Evolutionary conservation across 2,113 vertebrate genomes (phyloP), one percentile per base, ranked within the genome.

Genomic region (Bungarus multicinctus): DNA sequence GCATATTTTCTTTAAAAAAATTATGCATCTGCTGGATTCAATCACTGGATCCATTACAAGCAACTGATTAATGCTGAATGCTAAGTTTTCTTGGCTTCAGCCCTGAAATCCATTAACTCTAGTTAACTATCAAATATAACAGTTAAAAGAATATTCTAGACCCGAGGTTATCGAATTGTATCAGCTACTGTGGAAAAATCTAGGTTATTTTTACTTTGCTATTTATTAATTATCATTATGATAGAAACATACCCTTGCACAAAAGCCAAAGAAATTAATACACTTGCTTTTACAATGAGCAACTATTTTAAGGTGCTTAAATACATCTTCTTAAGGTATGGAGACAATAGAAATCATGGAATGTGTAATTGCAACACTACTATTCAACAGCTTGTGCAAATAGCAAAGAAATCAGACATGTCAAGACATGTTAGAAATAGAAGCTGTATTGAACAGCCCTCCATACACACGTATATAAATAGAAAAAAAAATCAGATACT

Each of bases 1-100:
- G 91, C 91, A 91, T 89, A 94, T 94, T 91, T 85, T 93, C 92
- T 92, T 90, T 58, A 95, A 89, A 90, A 90, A 18, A 58, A 12
- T 4, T 43, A 53, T 89, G 91, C 5, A 93, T 88, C 87, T 94
- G 22, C 86, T 90, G 30, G 85, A 90, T 94, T 90, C 4, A 74
- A 4, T 87, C 85, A 4, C 30, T 90, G 45, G 6, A 81, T 96
- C 91, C 91, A 23, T 93, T 90, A n/a, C 87, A 94, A 96, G 89
- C 6, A 94, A 58, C 14, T 90, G 90, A 94, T 1, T 89, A 11
- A 95, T 81, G 58, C 53, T 92, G 69, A 30, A 89, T 89, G 43
- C 88, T 85, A 89, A 9, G 4, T 85, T 85, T 89, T 45, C 69
- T 89, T 53, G 85, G 53, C 64, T 89, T 22, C 53, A 23, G 39